These are phyloP conservation scores for Drosophila burlai DNA, from an alignment of 1,140 invertebrate species.

Conservation along the genomic window DNA sequence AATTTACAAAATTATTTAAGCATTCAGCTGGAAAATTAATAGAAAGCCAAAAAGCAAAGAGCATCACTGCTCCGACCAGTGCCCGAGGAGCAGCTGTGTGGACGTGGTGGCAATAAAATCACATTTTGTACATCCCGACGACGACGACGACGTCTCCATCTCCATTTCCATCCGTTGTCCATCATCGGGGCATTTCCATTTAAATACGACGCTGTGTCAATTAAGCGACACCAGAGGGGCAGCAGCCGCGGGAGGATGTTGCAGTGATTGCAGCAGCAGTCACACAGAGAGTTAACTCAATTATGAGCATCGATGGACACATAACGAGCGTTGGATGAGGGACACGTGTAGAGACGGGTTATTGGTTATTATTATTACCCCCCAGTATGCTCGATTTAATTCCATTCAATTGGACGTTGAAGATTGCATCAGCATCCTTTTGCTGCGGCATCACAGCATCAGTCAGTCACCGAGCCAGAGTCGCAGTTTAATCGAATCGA, in stretches of 20 bases:
- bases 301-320: constrained; percentile 61
- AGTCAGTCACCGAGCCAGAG: constrained; percentile 1
- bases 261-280: constrained; percentile 37
- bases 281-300: constrained; percentile 50
- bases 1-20: neutral
- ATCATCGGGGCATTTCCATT: constrained; percentile 50
- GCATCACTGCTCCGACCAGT: constrained; percentile 11
- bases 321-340: constrained; percentile 53
- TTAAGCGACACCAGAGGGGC: constrained; percentile 46
- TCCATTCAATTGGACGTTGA: constrained; percentile 67
- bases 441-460: constrained; percentile 9
- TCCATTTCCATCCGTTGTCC: constrained; percentile 19
- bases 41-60: neutral
- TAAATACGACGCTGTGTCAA: constrained; percentile 66
- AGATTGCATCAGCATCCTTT: constrained; percentile 52
- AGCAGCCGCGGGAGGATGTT: constrained; percentile 4
- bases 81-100: constrained; percentile 12
- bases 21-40: neutral
- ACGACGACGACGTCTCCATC: constrained; percentile 16
- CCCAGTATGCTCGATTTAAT: constrained; percentile 66
- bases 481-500: constrained; percentile 38
- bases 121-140: constrained; percentile 43
- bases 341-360: constrained; percentile 57
- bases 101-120: constrained; percentile 53
- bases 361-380: constrained; percentile 58